phyloP scores from a whole-genome alignment of 2,888 invertebrate genomes.

The Charanyca ferruginea region DNA sequence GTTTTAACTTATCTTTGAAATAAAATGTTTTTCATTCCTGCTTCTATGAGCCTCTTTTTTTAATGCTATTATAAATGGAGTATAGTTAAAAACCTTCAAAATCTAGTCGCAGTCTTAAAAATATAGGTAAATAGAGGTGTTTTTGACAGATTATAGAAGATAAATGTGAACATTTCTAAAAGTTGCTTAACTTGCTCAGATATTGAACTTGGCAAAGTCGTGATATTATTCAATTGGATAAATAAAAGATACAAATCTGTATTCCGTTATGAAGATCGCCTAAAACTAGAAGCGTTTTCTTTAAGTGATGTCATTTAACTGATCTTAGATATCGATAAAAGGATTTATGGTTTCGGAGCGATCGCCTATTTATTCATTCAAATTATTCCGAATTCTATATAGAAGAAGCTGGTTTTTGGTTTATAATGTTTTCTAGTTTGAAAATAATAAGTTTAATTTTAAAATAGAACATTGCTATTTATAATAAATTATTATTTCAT shows the following conservation, averaged over 20 bases:
- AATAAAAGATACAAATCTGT: conserved; percentile 1
- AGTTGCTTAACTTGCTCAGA: too few species aligned
- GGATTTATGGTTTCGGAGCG: conserved; percentile 56
- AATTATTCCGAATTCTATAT: conserved; percentile 46
- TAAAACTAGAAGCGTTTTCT: conserved; percentile 55
- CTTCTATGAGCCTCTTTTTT: too few species aligned
- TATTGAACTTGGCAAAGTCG: not conserved
- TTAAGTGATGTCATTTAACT: conserved; percentile 64
- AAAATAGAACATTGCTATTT: conserved; percentile 5
- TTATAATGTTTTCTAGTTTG: conserved; percentile 26
- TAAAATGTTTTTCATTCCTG: too few species aligned
- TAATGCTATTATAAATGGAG: too few species aligned
- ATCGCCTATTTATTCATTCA: conserved; percentile 49
- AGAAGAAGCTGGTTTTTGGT: conserved; percentile 36
- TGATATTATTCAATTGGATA: not conserved
- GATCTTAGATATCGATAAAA: conserved; percentile 61
- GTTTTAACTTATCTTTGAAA: too few species aligned
- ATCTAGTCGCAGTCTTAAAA: too few species aligned
- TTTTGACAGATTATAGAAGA: too few species aligned
- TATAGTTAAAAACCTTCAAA: too few species aligned
- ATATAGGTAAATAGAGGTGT: too few species aligned
- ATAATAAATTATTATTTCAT: too few species aligned
- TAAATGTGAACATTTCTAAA: too few species aligned
- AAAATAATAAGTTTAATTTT: conserved; percentile 2
- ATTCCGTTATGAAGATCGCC: conserved; percentile 36